Conservation (phyloP, 2,113 vertebrate genomes). For the Ceyx melanurus region DNA sequence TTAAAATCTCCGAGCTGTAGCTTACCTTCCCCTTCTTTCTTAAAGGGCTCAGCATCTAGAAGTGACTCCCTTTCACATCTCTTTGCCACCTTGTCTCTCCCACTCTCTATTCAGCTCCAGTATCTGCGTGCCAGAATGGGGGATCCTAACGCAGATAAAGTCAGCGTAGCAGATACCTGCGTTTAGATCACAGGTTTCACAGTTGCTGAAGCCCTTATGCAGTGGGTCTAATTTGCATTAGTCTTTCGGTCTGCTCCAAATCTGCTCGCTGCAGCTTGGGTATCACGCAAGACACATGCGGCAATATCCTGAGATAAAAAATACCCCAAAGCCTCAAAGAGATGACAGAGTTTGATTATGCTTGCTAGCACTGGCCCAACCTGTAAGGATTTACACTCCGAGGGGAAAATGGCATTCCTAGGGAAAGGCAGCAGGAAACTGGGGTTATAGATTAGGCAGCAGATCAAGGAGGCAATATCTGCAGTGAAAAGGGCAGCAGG, state of each 20-base stretch:
- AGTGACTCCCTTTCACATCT: neutral
- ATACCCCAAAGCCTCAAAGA: neutral
- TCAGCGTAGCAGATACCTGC: neutral
- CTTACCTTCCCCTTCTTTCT: conserved; percentile 25
- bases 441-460: conserved; percentile 2
- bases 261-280: neutral
- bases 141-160: conserved; percentile 23
- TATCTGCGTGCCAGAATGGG: neutral
- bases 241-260: neutral
- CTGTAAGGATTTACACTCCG: neutral
- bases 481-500: neutral
- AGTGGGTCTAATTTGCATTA: neutral
- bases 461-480: neutral
- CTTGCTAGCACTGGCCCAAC: neutral
- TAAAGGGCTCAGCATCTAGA: conserved; percentile 1
- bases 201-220: neutral
- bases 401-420: neutral
- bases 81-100: neutral
- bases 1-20: neutral
- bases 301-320: neutral
- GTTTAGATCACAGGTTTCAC: conserved; percentile 17
- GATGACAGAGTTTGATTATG: neutral
- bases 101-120: neutral
- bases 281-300: neutral
- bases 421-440: neutral